Conservation (phyloP, 2,888 invertebrate genomes). For the Agonopterix heracliana region DNA sequence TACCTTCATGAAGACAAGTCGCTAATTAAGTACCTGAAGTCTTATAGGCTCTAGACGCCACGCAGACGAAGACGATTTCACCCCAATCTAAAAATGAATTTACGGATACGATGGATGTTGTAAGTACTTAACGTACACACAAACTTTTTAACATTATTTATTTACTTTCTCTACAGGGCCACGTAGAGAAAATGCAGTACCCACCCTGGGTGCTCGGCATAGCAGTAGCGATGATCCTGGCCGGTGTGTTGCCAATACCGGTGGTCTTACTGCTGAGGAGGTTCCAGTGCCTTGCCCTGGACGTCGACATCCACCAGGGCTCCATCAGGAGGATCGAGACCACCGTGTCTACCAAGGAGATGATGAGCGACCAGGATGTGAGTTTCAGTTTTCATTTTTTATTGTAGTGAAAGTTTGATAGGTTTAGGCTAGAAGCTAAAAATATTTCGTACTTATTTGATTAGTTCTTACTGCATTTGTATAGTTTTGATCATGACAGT, state of each 20-base stretch:
- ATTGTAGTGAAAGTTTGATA: neutral
- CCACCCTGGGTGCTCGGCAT: slow-evolving; percentile 89
- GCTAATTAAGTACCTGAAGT: too few species aligned
- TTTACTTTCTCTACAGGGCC: slow-evolving; percentile 75
- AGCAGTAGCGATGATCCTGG: slow-evolving; percentile 84
- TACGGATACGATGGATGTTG: too few species aligned
- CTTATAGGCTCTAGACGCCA: too few species aligned
- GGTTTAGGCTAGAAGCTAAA: neutral
- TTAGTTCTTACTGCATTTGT: too few species aligned
- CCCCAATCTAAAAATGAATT: too few species aligned
- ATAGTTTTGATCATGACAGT: too few species aligned
- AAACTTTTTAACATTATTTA: too few species aligned
- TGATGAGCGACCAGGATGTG: slow-evolving; percentile 95
- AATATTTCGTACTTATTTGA: too few species aligned
- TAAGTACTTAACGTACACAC: too few species aligned
- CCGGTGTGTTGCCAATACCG: slow-evolving; percentile 90
- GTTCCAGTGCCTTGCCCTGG: slow-evolving; percentile 91
- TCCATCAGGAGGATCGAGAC: slow-evolving; percentile 94
- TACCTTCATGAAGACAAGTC: too few species aligned
- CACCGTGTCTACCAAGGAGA: slow-evolving; percentile 94
- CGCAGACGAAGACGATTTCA: too few species aligned
- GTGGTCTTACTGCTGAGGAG: slow-evolving; percentile 89
- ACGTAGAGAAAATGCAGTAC: slow-evolving; percentile 80
- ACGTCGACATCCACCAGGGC: slow-evolving; percentile 93
- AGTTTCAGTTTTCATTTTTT: slow-evolving; percentile 56